Evolutionary conservation across 1,140 invertebrate species (phyloP), one percentile per base, ranked within the genome.

Genomic region (Drosophila tristis): DNA sequence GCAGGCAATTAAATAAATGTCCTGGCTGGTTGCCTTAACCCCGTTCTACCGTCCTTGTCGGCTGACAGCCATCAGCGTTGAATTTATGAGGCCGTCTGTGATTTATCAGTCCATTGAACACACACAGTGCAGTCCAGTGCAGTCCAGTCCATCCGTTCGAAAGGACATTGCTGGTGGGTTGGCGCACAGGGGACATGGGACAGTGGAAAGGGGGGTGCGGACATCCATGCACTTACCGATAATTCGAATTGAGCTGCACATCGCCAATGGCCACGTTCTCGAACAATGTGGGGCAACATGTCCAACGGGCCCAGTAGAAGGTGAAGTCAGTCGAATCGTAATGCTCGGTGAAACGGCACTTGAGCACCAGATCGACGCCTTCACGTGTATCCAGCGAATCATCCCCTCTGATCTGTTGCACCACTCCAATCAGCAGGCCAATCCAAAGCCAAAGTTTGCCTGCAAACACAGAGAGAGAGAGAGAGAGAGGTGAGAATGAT

Each of bases 221-320:
- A 23, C 48, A 60, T 51, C 29, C 20, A 63, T 59, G 48, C 48
- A 93, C 93, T 95, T 93, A 96, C 96, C 94, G 95, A 93, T 97
- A 97, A 92, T 96, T 96, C 62, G 94, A 94, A 90, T 96, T 95
- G 62, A 97, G 93, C 31, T 96, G 95, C 50, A 95, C 94, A 71
- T 95, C 93, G 68, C 94, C 95, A 79, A 97, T 96, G 76, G 96
- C 96, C 25, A 96, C 96, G 85, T 96, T 97, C 92, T 97, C 96
- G 86, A 95, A 94, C 77, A 93, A 93, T 68, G 93, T 93, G 9
- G 93, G 93, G 71, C 94, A 94, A 75, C 94, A 95, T 48, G 91
- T 92, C 90, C 89, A 91, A 45, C 95, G 93, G 5, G 95, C 94
- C 96, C 96, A 97, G 92, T 96, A 97, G 93, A 96, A 96, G 39